Evolutionary conservation across 2,888 invertebrate species (phyloP).

Genomic region (Apotomis betuletana): DNA sequence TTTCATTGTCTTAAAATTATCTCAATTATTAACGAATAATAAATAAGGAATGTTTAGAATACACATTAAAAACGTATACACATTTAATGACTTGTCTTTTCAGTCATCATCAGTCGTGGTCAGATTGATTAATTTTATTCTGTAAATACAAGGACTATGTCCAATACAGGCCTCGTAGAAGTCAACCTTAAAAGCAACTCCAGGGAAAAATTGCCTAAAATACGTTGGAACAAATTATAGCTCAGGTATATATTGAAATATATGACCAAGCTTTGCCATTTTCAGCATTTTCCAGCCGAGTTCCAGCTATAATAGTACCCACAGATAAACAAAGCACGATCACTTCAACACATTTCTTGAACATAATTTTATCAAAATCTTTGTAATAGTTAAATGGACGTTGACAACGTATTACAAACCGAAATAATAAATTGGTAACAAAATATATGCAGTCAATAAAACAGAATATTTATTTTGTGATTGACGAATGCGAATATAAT

Average conservation of each 20-base stretch:
- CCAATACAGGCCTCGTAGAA: no score
- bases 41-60: conserved; percentile 31
- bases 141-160: no score
- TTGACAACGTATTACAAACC: conserved; percentile 65
- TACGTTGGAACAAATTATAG: no score
- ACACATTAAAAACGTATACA: background rate
- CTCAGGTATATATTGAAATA: no score
- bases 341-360: conserved; percentile 1
- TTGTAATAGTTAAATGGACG: conserved; percentile 53
- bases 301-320: no score
- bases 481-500: conserved; percentile 48
- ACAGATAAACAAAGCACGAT: background rate
- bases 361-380: conserved; percentile 6
- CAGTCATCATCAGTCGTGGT: background rate
- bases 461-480: conserved; percentile 44
- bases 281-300: no score
- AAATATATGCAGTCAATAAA: conserved; percentile 43
- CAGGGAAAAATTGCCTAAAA: no score
- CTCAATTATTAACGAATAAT: conserved; percentile 11
- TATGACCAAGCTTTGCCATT: no score
- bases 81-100: background rate
- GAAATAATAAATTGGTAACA: conserved; percentile 40
- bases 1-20: conserved; percentile 2
- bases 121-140: background rate
- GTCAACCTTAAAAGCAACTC: no score